Conservation (phyloP, 2,113 vertebrate genomes). For the Melanotaenia duboulayi region DNA sequence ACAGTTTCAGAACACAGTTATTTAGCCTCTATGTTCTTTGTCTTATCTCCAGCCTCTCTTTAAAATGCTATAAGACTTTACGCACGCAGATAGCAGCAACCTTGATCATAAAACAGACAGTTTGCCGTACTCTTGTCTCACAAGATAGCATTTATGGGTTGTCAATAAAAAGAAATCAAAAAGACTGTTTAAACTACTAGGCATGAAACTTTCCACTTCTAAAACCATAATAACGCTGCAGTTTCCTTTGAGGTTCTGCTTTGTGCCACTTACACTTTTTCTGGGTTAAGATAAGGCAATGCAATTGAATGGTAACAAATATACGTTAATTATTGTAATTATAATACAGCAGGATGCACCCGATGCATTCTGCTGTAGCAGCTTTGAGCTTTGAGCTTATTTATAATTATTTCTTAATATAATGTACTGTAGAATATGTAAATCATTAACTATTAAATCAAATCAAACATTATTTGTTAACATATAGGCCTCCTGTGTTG, state of each 20-base stretch:
- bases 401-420: too few species aligned
- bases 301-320: neutral
- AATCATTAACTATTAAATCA: too few species aligned
- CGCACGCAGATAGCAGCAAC: constrained; percentile 41
- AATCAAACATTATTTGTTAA: too few species aligned
- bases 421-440: too few species aligned
- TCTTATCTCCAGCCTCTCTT: constrained; percentile 38
- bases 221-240: neutral
- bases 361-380: too few species aligned
- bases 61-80: constrained; percentile 37
- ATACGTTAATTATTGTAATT: neutral
- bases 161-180: constrained; percentile 18
- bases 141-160: constrained; percentile 40
- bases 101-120: constrained; percentile 53
- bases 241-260: neutral
- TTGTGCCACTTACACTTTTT: neutral
- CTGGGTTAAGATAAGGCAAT: neutral
- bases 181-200: neutral
- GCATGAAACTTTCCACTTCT: constrained; percentile 34
- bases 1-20: neutral
- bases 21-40: neutral
- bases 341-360: too few species aligned
- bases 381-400: too few species aligned
- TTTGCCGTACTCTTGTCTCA: constrained; percentile 29
- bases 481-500: constrained; percentile 42